Percentiles rank a stretch among this genome's conserved stretches.
Conservation (phyloP, 2,888 invertebrate species). For the Drosophila borborema region DNA sequence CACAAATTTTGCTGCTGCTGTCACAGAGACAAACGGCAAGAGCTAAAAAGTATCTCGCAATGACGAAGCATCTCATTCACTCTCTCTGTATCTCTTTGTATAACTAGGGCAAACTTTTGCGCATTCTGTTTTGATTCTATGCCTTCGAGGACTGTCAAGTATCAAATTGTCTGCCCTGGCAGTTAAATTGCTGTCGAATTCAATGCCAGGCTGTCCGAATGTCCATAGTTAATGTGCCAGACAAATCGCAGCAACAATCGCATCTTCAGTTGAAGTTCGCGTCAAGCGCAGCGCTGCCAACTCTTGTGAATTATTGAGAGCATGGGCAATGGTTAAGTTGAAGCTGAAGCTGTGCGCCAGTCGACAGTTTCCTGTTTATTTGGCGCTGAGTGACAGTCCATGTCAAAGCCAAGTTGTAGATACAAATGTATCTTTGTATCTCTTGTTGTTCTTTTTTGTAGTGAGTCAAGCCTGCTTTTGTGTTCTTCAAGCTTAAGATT, state of each 20-base stretch:
- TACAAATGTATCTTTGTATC: constrained; percentile 68
- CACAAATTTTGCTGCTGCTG: constrained; percentile 17
- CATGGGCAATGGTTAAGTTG: constrained; percentile 43
- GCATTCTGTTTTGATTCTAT: constrained; percentile 49
- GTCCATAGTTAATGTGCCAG: constrained; percentile 33
- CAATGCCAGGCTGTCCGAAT: constrained; percentile 23
- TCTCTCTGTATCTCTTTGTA: neutral
- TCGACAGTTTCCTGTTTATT: constrained; percentile 68
- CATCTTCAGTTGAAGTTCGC: constrained; percentile 10
- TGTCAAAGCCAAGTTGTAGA: constrained; percentile 68
- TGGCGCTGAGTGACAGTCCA: constrained; percentile 59
- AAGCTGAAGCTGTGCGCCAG: constrained; percentile 11
- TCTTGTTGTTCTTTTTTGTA: constrained; percentile 7
- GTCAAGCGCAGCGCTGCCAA: constrained; percentile 18
- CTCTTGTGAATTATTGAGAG: constrained; percentile 52
- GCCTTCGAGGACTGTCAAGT: constrained; percentile 18
- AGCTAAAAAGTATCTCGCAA: constrained; percentile 12
- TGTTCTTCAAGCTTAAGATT: constrained; percentile 36
- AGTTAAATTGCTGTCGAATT: constrained; percentile 53
- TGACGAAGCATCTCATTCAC: constrained; percentile 5
- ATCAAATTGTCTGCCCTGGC: constrained; percentile 43
- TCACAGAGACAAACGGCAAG: constrained; percentile 10
- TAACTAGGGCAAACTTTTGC: constrained; percentile 70
- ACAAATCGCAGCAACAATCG: constrained; percentile 18
- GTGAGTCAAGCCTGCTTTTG: constrained; percentile 5